A percentile compares a stretch with the other conserved stretches of the same genome.
Conservation (phyloP, 2,888 invertebrate species). For the Dynastes grantii region DNA sequence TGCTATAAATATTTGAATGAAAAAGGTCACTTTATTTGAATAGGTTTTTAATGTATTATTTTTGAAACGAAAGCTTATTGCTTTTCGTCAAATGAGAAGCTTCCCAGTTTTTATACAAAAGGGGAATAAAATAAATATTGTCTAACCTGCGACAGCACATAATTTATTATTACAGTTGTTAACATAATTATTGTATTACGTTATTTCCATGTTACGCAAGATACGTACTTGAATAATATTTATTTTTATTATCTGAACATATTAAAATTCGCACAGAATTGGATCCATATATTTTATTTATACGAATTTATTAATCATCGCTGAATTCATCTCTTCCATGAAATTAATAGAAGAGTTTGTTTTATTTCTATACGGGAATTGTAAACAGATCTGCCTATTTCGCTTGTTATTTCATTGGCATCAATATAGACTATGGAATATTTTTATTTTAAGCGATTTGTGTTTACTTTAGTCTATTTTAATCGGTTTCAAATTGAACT, state of each 20-base stretch:
- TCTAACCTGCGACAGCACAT: no score
- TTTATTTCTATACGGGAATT: background rate
- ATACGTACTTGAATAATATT: constrained; percentile 3
- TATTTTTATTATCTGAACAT: constrained; percentile 8
- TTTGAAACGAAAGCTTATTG: no score
- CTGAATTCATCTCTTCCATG: background rate
- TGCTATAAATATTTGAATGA: no score
- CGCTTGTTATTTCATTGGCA: constrained; percentile 2
- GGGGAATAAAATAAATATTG: no score
- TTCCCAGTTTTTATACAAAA: no score
- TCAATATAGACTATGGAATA: constrained; percentile 1
- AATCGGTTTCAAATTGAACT: background rate
- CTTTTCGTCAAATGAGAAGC: no score
- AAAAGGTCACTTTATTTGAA: no score
- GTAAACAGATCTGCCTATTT: background rate
- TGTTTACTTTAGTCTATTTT: constrained; percentile 11
- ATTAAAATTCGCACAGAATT: background rate
- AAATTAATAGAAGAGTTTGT: constrained; percentile 12
- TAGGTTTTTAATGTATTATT: no score
- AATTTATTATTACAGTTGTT: no score
- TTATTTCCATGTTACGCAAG: background rate
- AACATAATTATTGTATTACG: background rate
- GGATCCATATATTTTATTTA: background rate
- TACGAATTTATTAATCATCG: background rate
- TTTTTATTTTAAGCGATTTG: constrained; percentile 2